These are phyloP conservation scores for Tachycineta bicolor DNA, from an alignment of 2,113 vertebrate species.

Conservation along the genomic window DNA sequence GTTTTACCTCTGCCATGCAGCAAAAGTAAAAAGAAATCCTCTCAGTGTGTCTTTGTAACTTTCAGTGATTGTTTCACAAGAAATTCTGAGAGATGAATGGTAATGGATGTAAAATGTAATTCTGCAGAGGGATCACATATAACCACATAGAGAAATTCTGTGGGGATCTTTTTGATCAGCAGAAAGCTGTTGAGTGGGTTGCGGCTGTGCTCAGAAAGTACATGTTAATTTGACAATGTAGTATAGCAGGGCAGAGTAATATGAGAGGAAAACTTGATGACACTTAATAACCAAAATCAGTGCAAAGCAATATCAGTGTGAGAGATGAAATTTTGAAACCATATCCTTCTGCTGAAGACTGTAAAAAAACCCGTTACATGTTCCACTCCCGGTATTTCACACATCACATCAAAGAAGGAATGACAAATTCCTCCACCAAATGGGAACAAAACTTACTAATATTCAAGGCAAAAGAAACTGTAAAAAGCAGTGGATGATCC, in stretches of 20 bases:
- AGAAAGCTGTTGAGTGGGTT: constrained; percentile 35
- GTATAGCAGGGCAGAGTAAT: not conserved
- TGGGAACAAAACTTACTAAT: not conserved
- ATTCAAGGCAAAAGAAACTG: not conserved
- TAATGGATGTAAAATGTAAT: not conserved
- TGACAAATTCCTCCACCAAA: not conserved
- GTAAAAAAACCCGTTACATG: not conserved
- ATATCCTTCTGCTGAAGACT: not conserved
- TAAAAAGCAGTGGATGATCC: not conserved
- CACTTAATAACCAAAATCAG: not conserved
- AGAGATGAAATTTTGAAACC: not conserved
- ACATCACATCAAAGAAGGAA: not conserved
- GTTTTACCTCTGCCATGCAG: not conserved
- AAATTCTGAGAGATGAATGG: not conserved
- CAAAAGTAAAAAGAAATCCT: not conserved
- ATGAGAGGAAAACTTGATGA: not conserved
- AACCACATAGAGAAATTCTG: constrained; percentile 15
- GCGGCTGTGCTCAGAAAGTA: constrained; percentile 12
- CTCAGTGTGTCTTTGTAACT: not conserved
- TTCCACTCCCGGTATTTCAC: not conserved
- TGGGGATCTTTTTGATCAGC: not conserved
- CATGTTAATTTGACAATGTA: not conserved
- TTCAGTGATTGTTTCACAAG: not conserved
- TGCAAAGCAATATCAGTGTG: not conserved
- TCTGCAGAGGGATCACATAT: constrained; percentile 8